Evolutionary conservation across 2,888 invertebrate genomes (phyloP).

Genomic region (Phortica okadai): DNA sequence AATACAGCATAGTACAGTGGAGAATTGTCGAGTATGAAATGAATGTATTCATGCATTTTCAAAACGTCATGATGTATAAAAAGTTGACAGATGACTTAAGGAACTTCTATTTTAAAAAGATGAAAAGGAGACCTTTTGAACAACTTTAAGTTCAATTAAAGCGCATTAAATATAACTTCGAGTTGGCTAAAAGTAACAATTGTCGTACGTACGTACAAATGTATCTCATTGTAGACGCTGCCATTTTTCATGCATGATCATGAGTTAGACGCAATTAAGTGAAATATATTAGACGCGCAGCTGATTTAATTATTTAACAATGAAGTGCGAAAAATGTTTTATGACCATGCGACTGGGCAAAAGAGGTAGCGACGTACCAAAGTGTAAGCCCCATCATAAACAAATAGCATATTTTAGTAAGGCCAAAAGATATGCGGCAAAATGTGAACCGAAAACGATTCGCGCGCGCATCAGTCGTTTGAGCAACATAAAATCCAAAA

Average conservation of each 20-base stretch:
- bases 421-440: not conserved
- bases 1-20: no score
- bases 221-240: not conserved
- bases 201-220: not conserved
- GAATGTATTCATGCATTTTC: no score
- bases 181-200: no score
- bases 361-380: slow-evolving; percentile 25
- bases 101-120: no score
- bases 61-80: no score
- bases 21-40: no score
- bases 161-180: no score
- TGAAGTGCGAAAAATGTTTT: slow-evolving; percentile 62
- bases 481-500: no score
- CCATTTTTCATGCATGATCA: slow-evolving; percentile 50
- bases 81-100: no score
- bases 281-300: slow-evolving; percentile 73
- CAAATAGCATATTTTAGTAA: slow-evolving; percentile 31
- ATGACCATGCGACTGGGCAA: slow-evolving; percentile 37
- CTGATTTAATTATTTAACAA: slow-evolving; percentile 75
- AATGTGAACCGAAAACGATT: not conserved
- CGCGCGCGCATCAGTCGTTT: no score
- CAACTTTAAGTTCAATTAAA: no score
- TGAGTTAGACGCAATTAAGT: slow-evolving; percentile 67
- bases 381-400: slow-evolving; percentile 28
- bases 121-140: no score